These are phyloP conservation scores for Heteropelma amictum DNA, from an alignment of 2,888 invertebrate genomes.

Conservation along the genomic window DNA sequence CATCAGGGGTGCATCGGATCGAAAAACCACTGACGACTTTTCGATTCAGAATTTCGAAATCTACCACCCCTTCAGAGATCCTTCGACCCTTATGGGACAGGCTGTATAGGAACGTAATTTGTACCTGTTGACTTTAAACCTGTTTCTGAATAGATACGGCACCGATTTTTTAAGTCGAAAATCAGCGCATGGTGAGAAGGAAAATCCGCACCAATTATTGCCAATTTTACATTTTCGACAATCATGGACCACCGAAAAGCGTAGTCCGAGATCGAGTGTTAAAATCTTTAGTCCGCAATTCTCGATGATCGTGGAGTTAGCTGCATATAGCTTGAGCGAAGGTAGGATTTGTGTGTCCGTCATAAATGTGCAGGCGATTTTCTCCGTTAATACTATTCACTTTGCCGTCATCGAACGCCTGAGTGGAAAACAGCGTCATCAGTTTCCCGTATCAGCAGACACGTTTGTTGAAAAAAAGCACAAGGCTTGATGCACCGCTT, in stretches of 20 bases:
- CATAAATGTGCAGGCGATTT: constrained; percentile 22
- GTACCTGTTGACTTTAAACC: constrained; percentile 4
- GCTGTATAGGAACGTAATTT: neutral
- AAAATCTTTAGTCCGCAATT: constrained; percentile 41
- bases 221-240: constrained; percentile 40
- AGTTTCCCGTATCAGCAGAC: no score
- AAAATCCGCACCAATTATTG: constrained; percentile 54
- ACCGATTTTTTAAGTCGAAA: constrained; percentile 34
- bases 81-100: no score
- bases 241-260: constrained; percentile 48
- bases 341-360: constrained; percentile 7
- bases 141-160: constrained; percentile 31
- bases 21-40: no score
- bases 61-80: no score
- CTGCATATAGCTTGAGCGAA: constrained; percentile 25
- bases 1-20: no score
- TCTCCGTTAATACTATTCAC: neutral
- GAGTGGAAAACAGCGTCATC: neutral
- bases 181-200: constrained; percentile 31
- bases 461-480: neutral
- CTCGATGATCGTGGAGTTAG: constrained; percentile 37
- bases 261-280: constrained; percentile 30
- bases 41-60: no score
- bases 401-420: constrained; percentile 16
- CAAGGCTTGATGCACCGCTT: neutral